Conservation (phyloP, 2,113 vertebrate species). For the Varanus salvator region DNA sequence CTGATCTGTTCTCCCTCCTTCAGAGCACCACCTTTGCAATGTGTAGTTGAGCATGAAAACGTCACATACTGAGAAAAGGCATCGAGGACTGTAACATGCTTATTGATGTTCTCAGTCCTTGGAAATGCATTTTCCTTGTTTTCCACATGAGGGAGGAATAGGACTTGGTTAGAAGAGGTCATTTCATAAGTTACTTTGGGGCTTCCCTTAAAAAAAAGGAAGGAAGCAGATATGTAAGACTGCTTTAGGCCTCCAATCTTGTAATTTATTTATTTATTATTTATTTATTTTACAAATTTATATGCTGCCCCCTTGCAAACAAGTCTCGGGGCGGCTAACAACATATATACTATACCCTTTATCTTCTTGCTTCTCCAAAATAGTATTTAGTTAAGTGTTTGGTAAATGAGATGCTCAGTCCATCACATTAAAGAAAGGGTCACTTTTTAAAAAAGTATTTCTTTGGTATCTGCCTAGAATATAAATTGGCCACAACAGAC, state of each 20-base stretch:
- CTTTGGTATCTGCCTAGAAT: conserved; percentile 11
- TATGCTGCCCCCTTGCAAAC: too few relatives aligned
- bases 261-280: too few relatives aligned
- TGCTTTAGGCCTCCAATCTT: neutral
- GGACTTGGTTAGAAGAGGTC: too few relatives aligned
- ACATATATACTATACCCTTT: neutral
- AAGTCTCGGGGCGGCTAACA: too few relatives aligned
- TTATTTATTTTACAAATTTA: too few relatives aligned
- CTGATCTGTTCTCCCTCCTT: neutral
- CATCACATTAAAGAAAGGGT: conserved; percentile 23
- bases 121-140: conserved; percentile 40
- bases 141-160: conserved; percentile 79
- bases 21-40: neutral
- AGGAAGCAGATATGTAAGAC: neutral
- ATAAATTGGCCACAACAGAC: conserved; percentile 16
- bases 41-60: neutral
- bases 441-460: conserved; percentile 14
- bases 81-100: neutral
- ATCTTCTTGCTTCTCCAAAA: conserved; percentile 28
- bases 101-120: neutral
- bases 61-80: neutral
- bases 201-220: neutral
- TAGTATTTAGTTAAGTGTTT: neutral
- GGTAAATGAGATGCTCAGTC: conserved; percentile 23
- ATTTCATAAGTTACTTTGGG: accelerated